Evolutionary conservation across 2,113 vertebrate genomes (phyloP).

Genomic region (Myocastor coypus): DNA sequence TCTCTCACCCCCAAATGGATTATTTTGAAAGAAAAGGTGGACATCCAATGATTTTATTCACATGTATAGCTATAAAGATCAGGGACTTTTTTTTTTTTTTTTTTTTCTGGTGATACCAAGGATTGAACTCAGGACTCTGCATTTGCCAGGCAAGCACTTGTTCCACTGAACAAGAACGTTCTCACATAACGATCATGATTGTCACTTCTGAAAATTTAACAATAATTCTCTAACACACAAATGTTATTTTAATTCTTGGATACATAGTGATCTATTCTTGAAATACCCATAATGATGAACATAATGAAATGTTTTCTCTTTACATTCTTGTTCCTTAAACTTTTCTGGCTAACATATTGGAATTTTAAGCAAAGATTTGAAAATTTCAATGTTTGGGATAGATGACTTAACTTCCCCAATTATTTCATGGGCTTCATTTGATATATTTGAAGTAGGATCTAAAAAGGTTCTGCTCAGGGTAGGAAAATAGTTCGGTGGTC

Average conservation of each 20-base stretch:
- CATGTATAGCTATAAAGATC: conserved; percentile 40
- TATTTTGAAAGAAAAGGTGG: conserved; percentile 50
- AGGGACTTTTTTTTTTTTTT: background rate
- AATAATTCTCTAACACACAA: conserved; percentile 21
- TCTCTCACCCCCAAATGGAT: background rate
- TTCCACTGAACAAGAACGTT: too few relatives aligned
- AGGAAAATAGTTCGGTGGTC: too few relatives aligned
- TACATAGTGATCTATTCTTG: background rate
- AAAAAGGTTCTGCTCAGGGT: background rate
- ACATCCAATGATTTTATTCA: background rate
- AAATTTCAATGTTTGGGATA: background rate
- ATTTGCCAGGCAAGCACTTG: too few relatives aligned
- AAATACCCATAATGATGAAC: background rate
- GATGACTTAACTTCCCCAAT: background rate
- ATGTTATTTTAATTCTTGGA: background rate
- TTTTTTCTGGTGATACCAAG: background rate
- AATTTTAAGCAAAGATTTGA: background rate
- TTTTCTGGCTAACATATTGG: background rate
- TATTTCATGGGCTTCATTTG: background rate
- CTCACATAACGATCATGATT: background rate
- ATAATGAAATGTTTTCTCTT: background rate
- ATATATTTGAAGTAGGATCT: background rate
- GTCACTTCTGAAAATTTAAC: background rate
- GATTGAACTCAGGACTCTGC: too few relatives aligned
- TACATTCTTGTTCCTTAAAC: background rate